Conservation (phyloP, 2,797 vertebrate species). For the Aplochiton taeniatus region DNA sequence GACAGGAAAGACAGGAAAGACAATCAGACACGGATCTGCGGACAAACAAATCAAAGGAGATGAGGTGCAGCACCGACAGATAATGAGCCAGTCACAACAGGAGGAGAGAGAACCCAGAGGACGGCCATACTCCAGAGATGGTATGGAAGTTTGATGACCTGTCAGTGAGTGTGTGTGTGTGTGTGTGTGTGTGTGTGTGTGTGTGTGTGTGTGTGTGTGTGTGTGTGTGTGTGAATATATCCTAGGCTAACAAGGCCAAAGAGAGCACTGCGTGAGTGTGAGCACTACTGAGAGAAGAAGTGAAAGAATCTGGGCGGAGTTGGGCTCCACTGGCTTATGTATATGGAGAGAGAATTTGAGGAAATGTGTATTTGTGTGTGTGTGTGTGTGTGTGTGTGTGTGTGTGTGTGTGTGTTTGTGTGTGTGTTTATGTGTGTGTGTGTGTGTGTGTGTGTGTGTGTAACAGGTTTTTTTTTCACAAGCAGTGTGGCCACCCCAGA, state of each 20-base stretch:
- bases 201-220: constrained; percentile 1
- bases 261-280: not conserved
- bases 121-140: no score
- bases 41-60: no score
- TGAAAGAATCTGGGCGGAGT: not conserved
- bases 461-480: constrained; percentile 29
- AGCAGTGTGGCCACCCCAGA: constrained; percentile 38
- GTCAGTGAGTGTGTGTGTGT: not conserved
- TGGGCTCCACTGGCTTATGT: not conserved
- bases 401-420: no score
- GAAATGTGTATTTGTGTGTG: constrained; percentile 56
- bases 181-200: not conserved
- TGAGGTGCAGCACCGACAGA: no score
- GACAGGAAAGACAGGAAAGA: no score
- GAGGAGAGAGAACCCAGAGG: no score
- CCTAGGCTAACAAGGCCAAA: constrained; percentile 9
- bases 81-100: no score
- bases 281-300: not conserved
- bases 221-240: not conserved
- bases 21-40: no score
- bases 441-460: no score
- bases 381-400: no score
- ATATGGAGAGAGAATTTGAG: constrained; percentile 34
- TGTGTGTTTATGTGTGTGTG: no score
- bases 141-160: not conserved